phyloP scores from a whole-genome alignment of 1,140 invertebrate genomes.

The Drosophila varians region DNA sequence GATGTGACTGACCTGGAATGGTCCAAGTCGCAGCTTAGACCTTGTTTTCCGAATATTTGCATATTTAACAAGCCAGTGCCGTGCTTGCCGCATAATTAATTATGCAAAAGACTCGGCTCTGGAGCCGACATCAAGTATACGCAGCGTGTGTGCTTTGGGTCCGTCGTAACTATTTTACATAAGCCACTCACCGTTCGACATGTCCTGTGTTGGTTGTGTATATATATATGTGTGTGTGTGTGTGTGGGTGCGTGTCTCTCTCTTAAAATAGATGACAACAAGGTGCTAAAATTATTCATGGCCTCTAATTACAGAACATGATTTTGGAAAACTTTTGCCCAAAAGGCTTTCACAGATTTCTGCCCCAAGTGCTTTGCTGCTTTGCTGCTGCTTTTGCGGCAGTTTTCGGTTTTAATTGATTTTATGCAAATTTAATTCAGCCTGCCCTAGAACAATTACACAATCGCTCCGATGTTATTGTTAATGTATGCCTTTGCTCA shows the following conservation, averaged over 20 bases:
- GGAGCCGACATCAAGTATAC: conserved; percentile 65
- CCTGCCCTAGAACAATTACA: conserved; percentile 33
- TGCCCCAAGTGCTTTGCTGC: conserved; percentile 24
- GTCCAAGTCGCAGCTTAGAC: conserved; percentile 20
- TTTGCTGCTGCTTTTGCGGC: conserved; percentile 10
- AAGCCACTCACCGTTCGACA: conserved; percentile 55
- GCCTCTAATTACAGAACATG: conserved; percentile 79
- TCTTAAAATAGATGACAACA: conserved; percentile 71
- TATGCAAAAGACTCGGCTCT: conserved; percentile 68
- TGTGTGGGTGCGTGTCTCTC: conserved; percentile 14
- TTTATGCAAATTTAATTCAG: conserved; percentile 75
- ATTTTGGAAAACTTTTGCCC: conserved; percentile 62
- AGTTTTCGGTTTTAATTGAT: conserved; percentile 68
- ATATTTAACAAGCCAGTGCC: conserved; percentile 75
- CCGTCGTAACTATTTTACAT: conserved; percentile 67
- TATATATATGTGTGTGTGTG: not conserved
- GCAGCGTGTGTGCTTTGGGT: conserved; percentile 44
- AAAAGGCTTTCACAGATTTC: conserved; percentile 17
- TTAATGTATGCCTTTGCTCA: conserved; percentile 72
- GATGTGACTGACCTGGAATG: conserved; percentile 36
- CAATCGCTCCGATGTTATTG: conserved; percentile 41
- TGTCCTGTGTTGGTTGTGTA: conserved; percentile 11
- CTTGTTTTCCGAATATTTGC: conserved; percentile 63
- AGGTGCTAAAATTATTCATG: conserved; percentile 79
- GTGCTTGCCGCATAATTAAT: conserved; percentile 76